Base-by-base conservation (phyloP, 37 sponge, comb jelly and placozoan species). In the Corticium candelabrum region DNA sequence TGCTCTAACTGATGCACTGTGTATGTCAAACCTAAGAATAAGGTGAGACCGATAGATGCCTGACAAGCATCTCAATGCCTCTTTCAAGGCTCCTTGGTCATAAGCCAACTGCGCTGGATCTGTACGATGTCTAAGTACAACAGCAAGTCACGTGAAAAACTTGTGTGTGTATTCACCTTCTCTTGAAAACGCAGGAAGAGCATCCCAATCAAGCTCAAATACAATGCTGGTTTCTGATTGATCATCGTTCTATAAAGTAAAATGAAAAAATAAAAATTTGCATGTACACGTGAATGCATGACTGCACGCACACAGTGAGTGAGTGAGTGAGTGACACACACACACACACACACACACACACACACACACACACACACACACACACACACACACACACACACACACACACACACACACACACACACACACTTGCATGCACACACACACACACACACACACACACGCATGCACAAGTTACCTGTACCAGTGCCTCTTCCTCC, bases 291-390 rank as follows among this genome's bases (percentile, higher is more conserved):
- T n/a, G n/a, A n/a, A n/a, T n/a, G n/a, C n/a, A n/a, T n/a, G n/a
- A n/a, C n/a, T n/a, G n/a, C n/a, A n/a, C n/a, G n/a, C n/a, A n/a
- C n/a, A n/a, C n/a, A n/a, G n/a, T n/a, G n/a, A n/a, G n/a, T n/a
- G n/a, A n/a, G n/a, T n/a, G n/a, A n/a, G n/a, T n/a, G n/a, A n/a
- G n/a, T n/a, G n/a, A 78, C 68, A 67, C 79, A 67, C 68, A 78
- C 68, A 78, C 79, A 78, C 68, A 67, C 68, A 67, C 68, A 78
- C 79, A 78, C 79, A 78, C 79, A 78, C 68, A 62, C 27, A 62
- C 68, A 67, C 68, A 67, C 68, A 78, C 68, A 67, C 77, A 77
- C 77, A 77, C 77, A 77, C 43, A 77, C 77, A 77, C 77, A 77
- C 77, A 77, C 77, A 77, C 77, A 77, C 77, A 39, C 50, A 40